Evolutionary conservation across 2,888 invertebrate species (phyloP).

Genomic region (Colostygia pectinataria): DNA sequence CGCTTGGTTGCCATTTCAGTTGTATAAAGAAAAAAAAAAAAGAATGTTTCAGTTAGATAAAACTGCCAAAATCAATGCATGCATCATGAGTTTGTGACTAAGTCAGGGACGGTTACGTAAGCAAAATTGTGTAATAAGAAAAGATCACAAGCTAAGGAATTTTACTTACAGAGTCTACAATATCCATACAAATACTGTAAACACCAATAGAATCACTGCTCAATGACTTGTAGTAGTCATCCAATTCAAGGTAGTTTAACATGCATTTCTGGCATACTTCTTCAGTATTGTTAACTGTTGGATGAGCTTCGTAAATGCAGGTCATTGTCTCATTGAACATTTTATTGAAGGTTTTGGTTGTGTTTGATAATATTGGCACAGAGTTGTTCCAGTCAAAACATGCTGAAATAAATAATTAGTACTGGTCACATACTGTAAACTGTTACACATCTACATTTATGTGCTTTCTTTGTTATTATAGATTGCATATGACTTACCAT

Average conservation of each 20-base stretch:
- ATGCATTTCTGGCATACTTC: slow-evolving; percentile 81
- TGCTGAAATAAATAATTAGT: slow-evolving; percentile 67
- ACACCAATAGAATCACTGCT: slow-evolving; percentile 81
- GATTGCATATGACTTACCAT: slow-evolving; percentile 72
- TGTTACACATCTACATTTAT: no score
- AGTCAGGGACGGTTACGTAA: no score
- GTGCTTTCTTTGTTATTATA: no score
- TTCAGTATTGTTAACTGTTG: slow-evolving; percentile 50
- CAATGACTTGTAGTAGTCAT: slow-evolving; percentile 82
- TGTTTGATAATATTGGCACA: slow-evolving; percentile 70
- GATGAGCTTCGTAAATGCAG: slow-evolving; percentile 65
- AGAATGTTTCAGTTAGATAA: no score
- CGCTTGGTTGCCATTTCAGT: no score
- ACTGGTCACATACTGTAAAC: no score
- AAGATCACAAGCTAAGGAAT: no score
- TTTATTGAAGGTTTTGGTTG: slow-evolving; percentile 72
- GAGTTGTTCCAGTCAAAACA: slow-evolving; percentile 79
- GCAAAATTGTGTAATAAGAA: no score
- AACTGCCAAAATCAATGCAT: no score
- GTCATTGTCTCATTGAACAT: slow-evolving; percentile 67
- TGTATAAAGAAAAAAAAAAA: neutral
- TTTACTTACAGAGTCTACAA: slow-evolving; percentile 84
- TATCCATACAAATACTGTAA: slow-evolving; percentile 86
- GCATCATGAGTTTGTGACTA: no score
- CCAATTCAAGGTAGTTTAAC: slow-evolving; percentile 77